A percentile compares a stretch with the other conserved stretches of the same genome.
Evolutionary conservation across 2,888 invertebrate genomes (phyloP).

Genomic region (Lamellibrachia satsuma): DNA sequence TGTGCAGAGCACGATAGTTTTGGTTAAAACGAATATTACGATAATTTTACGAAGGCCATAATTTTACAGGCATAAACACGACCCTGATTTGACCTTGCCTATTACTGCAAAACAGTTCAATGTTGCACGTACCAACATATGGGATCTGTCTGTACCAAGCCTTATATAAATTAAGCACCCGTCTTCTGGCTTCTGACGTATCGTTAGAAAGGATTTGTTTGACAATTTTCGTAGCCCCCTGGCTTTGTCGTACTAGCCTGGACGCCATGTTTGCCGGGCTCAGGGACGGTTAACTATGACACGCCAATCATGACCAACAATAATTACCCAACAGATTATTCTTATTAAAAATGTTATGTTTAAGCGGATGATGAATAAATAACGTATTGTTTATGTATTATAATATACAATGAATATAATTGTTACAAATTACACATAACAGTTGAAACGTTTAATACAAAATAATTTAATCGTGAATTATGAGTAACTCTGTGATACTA

Average conservation of each 20-base stretch:
- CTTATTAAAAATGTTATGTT: neutral
- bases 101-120: neutral
- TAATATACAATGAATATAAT: neutral
- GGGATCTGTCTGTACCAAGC: constrained; percentile 94
- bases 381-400: neutral
- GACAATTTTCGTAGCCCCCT: constrained; percentile 70
- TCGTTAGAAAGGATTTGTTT: constrained; percentile 86
- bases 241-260: constrained; percentile 45
- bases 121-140: constrained; percentile 77
- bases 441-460: neutral
- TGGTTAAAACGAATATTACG: neutral
- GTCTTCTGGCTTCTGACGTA: constrained; percentile 79
- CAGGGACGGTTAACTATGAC: neutral
- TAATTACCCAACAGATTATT: neutral
- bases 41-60: neutral
- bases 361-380: neutral
- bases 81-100: constrained; percentile 13
- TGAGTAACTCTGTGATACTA: neutral
- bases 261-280: constrained; percentile 42
- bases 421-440: neutral
- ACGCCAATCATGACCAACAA: neutral
- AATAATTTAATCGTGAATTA: neutral
- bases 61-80: neutral
- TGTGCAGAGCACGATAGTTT: neutral
- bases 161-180: constrained; percentile 88